A percentile compares a stretch with the other conserved stretches of the same genome.
Evolutionary conservation across 1,140 invertebrate genomes (phyloP).

Genomic region (Onthophagus taurus): DNA sequence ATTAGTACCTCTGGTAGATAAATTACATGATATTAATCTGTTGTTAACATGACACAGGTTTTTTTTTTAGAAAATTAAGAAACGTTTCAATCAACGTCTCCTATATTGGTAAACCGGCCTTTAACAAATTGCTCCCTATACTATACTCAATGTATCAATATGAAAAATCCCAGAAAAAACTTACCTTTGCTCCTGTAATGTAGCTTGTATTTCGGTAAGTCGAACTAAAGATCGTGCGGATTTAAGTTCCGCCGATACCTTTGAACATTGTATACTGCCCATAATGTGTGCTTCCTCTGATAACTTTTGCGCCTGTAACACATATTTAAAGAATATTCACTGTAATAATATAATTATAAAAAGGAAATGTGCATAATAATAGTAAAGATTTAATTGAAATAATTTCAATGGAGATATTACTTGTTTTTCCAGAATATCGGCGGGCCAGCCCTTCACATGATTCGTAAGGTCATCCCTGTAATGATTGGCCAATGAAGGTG

Average conservation of each 20-base stretch:
- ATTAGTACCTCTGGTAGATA: too few relatives aligned
- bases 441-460: constrained; percentile 87
- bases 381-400: too few relatives aligned
- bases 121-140: too few relatives aligned
- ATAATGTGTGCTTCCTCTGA: constrained; percentile 75
- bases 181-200: constrained; percentile 92
- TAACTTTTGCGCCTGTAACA: constrained; percentile 66
- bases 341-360: too few relatives aligned
- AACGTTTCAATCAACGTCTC: too few relatives aligned
- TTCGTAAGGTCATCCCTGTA: constrained; percentile 82
- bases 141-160: too few relatives aligned
- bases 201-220: constrained; percentile 92
- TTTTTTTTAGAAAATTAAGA: too few relatives aligned
- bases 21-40: too few relatives aligned
- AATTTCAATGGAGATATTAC: constrained; percentile 41
- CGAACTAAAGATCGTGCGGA: constrained; percentile 88
- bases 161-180: not conserved
- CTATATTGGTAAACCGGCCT: too few relatives aligned
- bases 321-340: constrained; percentile 1
- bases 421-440: constrained; percentile 87
- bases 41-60: too few relatives aligned
- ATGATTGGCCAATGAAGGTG: constrained; percentile 84
- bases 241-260: constrained; percentile 91
- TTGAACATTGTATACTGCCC: constrained; percentile 80
- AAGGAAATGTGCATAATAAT: not conserved